These are phyloP conservation scores for Orthonychiurus folsomi DNA, from an alignment of 2,888 invertebrate species.

Conservation along the genomic window DNA sequence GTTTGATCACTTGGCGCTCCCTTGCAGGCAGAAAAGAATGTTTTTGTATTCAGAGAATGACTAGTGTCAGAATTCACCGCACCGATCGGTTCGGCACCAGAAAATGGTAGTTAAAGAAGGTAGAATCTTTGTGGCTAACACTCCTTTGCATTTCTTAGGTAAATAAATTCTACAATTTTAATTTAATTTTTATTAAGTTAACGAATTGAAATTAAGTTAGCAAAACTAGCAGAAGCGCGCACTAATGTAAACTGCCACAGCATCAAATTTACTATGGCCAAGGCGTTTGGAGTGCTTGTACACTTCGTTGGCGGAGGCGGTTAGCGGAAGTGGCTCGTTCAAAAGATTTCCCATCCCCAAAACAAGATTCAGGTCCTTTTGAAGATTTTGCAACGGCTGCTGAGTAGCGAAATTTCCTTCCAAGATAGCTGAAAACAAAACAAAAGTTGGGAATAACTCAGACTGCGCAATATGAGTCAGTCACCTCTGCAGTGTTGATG, in stretches of 20 bases:
- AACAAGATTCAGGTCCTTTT: constrained; percentile 85
- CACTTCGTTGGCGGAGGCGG: constrained; percentile 88
- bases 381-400: constrained; percentile 84
- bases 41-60: too few species aligned
- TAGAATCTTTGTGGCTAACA: too few species aligned
- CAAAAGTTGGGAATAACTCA: neutral
- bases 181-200: too few species aligned
- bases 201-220: too few species aligned
- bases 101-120: too few species aligned
- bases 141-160: too few species aligned
- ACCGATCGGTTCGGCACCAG: too few species aligned
- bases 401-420: constrained; percentile 74
- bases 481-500: neutral
- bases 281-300: constrained; percentile 91
- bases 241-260: constrained; percentile 82
- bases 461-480: neutral
- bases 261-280: constrained; percentile 88
- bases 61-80: too few species aligned
- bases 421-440: constrained; percentile 60
- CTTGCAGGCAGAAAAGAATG: too few species aligned
- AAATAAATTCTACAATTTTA: too few species aligned
- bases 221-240: constrained; percentile 63
- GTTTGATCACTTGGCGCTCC: too few species aligned
- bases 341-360: constrained; percentile 77
- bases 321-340: constrained; percentile 83